These are phyloP conservation scores for Scaptodrosophila latifasciaeformis DNA, from an alignment of 2,888 invertebrate genomes.

Conservation along the genomic window DNA sequence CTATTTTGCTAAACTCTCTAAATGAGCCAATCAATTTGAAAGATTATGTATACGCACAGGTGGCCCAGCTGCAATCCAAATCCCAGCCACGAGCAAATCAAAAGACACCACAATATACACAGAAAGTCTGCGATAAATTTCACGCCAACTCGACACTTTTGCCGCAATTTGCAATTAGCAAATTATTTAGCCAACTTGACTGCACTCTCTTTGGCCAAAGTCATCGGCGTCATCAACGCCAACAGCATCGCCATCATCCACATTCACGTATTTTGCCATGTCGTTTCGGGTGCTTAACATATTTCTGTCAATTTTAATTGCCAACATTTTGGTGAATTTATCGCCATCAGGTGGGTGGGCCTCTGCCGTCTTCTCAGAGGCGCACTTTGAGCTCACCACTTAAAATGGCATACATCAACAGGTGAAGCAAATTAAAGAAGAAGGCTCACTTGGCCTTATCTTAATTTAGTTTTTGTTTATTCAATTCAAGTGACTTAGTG, in stretches of 20 bases:
- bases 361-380: no score
- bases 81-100: conserved; percentile 62
- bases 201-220: no score
- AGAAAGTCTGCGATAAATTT: conserved; percentile 49
- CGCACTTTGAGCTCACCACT: no score
- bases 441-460: no score
- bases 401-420: no score
- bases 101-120: conserved; percentile 22
- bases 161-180: conserved; percentile 24
- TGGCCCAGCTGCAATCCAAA: conserved; percentile 50
- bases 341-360: no score
- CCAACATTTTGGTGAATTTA: background rate
- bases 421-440: no score
- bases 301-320: conserved; percentile 11
- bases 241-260: background rate
- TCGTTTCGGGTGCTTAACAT: background rate
- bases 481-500: no score
- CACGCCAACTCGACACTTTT: conserved; percentile 66
- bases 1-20: conserved; percentile 32
- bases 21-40: conserved; percentile 63
- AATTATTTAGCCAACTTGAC: conserved; percentile 5
- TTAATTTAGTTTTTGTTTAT: no score
- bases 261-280: no score
- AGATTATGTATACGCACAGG: conserved; percentile 68
- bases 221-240: background rate